Base-by-base conservation (phyloP, 1,140 invertebrate genomes). In the Plectrocnemia conspersa region DNA sequence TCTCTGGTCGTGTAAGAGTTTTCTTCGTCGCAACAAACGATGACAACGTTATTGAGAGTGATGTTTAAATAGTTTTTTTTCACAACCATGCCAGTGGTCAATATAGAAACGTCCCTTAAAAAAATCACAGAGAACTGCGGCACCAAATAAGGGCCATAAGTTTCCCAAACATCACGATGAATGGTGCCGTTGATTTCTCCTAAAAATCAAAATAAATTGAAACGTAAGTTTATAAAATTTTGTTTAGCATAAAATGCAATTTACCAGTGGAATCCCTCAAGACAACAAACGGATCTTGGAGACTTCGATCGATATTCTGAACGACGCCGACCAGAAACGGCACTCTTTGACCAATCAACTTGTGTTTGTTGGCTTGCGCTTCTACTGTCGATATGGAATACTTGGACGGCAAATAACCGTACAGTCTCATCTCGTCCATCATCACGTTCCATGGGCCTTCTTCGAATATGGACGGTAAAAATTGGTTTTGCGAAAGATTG, bases 1-100 rank as follows among this genome's bases (percentile, higher is more conserved):
- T 21, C 40, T 46, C 22, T 35, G 36, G 29, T 33, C 3, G 24
- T 44, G 36, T 52, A 54, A 3, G 36, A 25, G 52, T 41, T 61
- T 22, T 58, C 48, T 16, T 52, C 46, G 23, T 61, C 52, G 15
- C 52, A 54, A 40, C 55, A 61, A 23, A 61, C 32, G 13, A 38
- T 25, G 1, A 54, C 15, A 42, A 61, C 55, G 52, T 61, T 61
- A 27, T 58, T 58, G 21, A 50, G 29, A 15, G 59, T 61, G n/a
- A 61, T 61, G 21, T 58, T 61, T 16, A 61, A 47, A 47, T 58
- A 58, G 23, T 45, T 52, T 27, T 61, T 61, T 18, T 61, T 61
- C 13, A 50, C 18, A 1, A 48, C 29, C 5, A 11, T 42, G 16
- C 59, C 59, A 2, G 52, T 55, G 9, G 52, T 58, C 10, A 61